Percentiles rank a stretch among this genome's conserved stretches.
Conservation (phyloP, 2,797 vertebrate species). For the Synanceia verrucosa region DNA sequence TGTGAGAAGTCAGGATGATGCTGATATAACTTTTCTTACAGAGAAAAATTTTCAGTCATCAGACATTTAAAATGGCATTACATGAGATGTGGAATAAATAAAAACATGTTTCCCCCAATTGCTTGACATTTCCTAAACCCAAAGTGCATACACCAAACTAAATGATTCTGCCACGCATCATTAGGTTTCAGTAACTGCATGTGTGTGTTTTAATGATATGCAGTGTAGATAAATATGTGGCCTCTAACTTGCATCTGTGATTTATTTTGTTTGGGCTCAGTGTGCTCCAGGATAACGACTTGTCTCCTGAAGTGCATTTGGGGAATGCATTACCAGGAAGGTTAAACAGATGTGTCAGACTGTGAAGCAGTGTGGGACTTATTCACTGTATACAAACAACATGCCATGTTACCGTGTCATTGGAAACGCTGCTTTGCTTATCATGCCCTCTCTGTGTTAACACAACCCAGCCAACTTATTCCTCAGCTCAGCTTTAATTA, state of each 20-base stretch:
- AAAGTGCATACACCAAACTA: not conserved
- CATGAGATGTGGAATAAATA: conserved; percentile 14
- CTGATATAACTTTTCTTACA: not conserved
- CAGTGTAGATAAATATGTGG: conserved; percentile 8
- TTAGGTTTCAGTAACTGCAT: conserved; percentile 31
- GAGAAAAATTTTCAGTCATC: not conserved
- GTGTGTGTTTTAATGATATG: conserved; percentile 14
- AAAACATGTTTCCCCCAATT: not conserved
- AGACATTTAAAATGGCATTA: conserved; percentile 18
- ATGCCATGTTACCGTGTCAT: not conserved
- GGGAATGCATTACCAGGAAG: conserved; percentile 24
- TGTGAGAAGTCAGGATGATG: not conserved
- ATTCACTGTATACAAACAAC: conserved; percentile 10
- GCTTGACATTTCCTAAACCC: conserved; percentile 35
- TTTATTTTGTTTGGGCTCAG: conserved; percentile 44
- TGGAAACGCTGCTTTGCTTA: conserved; percentile 33
- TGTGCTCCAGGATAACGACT: conserved; percentile 39
- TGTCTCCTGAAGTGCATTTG: conserved; percentile 29
- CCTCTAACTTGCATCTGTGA: conserved; percentile 37
- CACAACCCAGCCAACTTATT: conserved; percentile 40
- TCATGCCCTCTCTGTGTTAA: conserved; percentile 37
- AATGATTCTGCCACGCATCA: conserved; percentile 51
- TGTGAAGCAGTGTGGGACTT: not conserved
- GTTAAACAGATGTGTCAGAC: conserved; percentile 33
- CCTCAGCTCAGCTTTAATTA: conserved; percentile 59